Conservation (phyloP, 2,113 vertebrate species). For the Forbesichthys papilliferus region DNA sequence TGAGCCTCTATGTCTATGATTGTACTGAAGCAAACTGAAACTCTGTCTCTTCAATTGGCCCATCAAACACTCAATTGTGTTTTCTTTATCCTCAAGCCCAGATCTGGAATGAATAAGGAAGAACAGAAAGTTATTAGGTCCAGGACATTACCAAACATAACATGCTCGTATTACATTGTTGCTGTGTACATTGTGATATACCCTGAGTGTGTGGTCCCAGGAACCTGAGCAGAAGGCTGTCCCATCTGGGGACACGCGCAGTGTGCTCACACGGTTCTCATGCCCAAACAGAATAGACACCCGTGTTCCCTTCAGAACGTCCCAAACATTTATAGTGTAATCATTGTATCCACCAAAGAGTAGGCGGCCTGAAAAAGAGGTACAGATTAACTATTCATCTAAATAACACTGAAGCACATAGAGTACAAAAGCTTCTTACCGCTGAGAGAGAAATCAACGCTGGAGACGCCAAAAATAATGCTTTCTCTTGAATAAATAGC, state of each 20-base stretch:
- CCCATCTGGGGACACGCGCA: slow-evolving; percentile 93
- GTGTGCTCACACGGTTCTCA: slow-evolving; percentile 94
- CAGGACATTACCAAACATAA: background rate
- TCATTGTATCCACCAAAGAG: slow-evolving; percentile 97
- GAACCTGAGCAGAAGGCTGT: slow-evolving; percentile 95
- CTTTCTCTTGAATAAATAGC: slow-evolving; percentile 99
- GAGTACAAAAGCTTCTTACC: slow-evolving; percentile 75
- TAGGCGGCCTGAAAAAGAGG: slow-evolving; percentile 81
- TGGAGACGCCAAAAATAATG: slow-evolving; percentile 97
- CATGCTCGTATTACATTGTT: no score
- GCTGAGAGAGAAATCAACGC: slow-evolving; percentile 98
- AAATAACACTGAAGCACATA: background rate
- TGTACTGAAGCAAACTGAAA: slow-evolving; percentile 69
- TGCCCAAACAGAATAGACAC: slow-evolving; percentile 97
- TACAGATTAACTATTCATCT: background rate
- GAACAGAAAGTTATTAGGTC: background rate
- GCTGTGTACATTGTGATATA: slow-evolving; percentile 50
- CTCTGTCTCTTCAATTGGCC: slow-evolving; percentile 35
- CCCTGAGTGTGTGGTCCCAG: slow-evolving; percentile 97
- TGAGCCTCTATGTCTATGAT: slow-evolving; percentile 63
- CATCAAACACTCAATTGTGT: slow-evolving; percentile 29
- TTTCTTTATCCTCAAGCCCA: slow-evolving; percentile 69
- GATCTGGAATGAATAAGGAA: slow-evolving; percentile 58
- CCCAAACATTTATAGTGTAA: slow-evolving; percentile 99
- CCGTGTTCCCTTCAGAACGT: slow-evolving; percentile 93